phyloP scores from a whole-genome alignment of 2,113 vertebrate species.

The Tichodroma muraria region DNA sequence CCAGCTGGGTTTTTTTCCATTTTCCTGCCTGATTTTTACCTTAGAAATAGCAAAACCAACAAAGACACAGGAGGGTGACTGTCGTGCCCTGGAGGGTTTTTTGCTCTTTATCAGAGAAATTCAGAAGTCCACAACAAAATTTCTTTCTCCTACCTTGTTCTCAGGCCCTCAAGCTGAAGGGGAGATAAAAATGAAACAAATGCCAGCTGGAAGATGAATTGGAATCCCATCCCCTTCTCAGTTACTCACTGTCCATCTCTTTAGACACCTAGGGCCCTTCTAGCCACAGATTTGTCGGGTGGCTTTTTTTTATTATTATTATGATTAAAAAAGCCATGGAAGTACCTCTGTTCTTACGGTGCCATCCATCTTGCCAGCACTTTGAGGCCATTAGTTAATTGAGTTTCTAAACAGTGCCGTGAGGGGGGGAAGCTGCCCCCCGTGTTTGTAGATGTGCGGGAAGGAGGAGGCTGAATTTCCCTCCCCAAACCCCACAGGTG shows the following conservation, averaged over 20 bases:
- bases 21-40: not conserved
- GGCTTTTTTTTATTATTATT: not conserved
- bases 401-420: not conserved
- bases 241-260: not conserved
- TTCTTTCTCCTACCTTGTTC: not conserved
- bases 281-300: not conserved
- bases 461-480: not conserved
- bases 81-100: not conserved
- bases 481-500: not conserved
- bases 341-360: not conserved
- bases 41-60: not conserved
- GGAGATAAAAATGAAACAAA: not conserved
- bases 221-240: not conserved
- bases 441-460: not conserved
- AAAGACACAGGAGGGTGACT: not conserved
- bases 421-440: not conserved
- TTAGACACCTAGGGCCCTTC: not conserved
- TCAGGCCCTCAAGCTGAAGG: not conserved
- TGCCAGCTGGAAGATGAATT: not conserved
- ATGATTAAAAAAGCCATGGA: not conserved
- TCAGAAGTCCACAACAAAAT: not conserved
- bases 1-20: rapidly evolving
- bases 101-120: not conserved
- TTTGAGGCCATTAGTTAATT: not conserved
- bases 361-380: not conserved